Base-by-base conservation (phyloP, 35 echinoderm and acorn worm species). In the Holothuria glaberrima region DNA sequence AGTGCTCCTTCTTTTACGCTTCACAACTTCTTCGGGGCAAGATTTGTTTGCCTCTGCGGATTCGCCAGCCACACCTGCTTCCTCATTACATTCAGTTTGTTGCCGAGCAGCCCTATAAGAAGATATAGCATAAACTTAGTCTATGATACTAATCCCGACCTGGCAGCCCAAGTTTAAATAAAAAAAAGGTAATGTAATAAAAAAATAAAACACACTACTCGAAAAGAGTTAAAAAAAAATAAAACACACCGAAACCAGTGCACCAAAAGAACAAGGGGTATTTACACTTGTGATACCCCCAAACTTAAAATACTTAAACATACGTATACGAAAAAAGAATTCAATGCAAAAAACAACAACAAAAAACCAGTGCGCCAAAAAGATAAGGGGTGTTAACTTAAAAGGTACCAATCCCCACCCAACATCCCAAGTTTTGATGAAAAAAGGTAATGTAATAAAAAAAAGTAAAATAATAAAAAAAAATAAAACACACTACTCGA, bases 381-480 rank as follows among this genome's bases (percentile, higher is more conserved):
- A n/a, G n/a, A n/a, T n/a, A 61, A n/a, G 58, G 16, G n/a, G 16
- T 18, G 16, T 61, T n/a, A n/a, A 61, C n/a, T 18, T n/a, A 61
- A 61, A 0, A 61, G n/a, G n/a, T n/a, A n/a, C n/a, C n/a, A n/a
- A n/a, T n/a, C n/a, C n/a, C n/a, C n/a, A n/a, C n/a, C n/a, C n/a
- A n/a, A n/a, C n/a, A n/a, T n/a, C n/a, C n/a, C n/a, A n/a, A n/a
- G n/a, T n/a, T n/a, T n/a, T 61, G n/a, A 61, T 18, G 58, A 61
- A 14, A 18, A 61, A n/a, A 61, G 16, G n/a, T 61, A 61, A 14
- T 14, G 16, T 18, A 14, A 61, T 18, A n/a, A 61, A 18, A 0
- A 61, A 61, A 61, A 18, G n/a, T 61, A 61, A 61, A 61, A 61
- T 61, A n/a, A n/a, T n/a, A n/a, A n/a, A n/a, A n/a, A n/a, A n/a